phyloP scores from a whole-genome alignment of 2,113 vertebrate genomes.

The Puntigrus tetrazona region DNA sequence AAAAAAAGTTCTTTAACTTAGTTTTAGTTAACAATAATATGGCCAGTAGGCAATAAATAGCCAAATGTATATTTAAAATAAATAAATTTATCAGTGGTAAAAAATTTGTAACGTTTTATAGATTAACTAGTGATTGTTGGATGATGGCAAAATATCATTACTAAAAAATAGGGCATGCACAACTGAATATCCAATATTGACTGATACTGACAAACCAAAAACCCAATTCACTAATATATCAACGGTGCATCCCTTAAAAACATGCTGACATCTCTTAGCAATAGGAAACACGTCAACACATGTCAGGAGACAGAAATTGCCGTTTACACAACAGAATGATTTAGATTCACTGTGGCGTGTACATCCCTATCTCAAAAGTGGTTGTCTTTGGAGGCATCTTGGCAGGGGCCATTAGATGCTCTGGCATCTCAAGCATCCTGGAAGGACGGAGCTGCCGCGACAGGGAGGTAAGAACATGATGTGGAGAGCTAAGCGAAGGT shows the following conservation, averaged over 20 bases:
- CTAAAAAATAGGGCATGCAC: background rate
- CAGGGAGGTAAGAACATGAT: background rate
- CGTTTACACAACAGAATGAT: conserved; percentile 26
- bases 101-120: background rate
- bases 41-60: background rate
- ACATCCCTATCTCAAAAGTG: conserved; percentile 34
- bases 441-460: background rate
- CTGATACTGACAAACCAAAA: background rate
- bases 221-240: background rate
- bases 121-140: background rate
- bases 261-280: background rate
- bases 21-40: background rate
- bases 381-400: conserved; percentile 46
- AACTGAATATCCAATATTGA: background rate
- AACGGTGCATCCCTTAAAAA: background rate
- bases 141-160: background rate
- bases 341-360: conserved; percentile 47
- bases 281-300: background rate
- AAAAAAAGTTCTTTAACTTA: background rate
- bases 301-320: background rate
- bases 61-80: background rate
- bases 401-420: conserved; percentile 43
- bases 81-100: no score
- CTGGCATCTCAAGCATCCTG: conserved; percentile 31
- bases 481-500: conserved; percentile 8